Evolutionary conservation across 2,113 vertebrate species (phyloP).

Genomic region (Monarcha castaneiventris): DNA sequence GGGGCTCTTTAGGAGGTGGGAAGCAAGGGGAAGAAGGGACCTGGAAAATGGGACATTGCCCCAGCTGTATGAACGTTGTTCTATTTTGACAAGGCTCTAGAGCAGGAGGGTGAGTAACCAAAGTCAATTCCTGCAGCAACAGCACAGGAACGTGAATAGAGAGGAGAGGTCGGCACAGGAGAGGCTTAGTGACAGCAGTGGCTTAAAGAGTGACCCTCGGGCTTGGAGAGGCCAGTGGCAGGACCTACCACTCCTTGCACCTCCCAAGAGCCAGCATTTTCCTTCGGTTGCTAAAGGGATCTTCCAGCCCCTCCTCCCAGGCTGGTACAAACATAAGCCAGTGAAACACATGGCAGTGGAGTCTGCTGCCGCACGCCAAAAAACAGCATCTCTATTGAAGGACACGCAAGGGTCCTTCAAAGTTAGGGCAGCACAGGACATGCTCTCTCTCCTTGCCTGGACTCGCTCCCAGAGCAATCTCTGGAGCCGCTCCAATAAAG

Average conservation of each 20-base stretch:
- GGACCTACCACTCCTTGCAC: background rate
- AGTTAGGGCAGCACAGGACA: background rate
- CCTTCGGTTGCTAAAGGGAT: accelerated
- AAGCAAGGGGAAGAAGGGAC: background rate
- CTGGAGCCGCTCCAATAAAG: constrained; percentile 36
- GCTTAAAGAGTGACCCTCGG: accelerated
- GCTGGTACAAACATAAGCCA: background rate
- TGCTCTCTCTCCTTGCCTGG: background rate
- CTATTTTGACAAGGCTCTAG: background rate
- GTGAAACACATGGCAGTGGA: background rate
- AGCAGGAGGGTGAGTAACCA: background rate
- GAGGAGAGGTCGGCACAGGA: background rate
- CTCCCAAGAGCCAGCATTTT: background rate
- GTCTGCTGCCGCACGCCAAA: background rate
- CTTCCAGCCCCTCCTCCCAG: background rate
- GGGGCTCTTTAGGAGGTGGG: background rate
- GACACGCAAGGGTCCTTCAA: background rate
- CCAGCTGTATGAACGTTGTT: accelerated
- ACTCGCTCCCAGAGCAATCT: background rate
- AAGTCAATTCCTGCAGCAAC: background rate
- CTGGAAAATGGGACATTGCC: background rate
- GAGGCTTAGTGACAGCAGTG: background rate
- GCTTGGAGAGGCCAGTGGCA: background rate
- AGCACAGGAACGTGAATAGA: background rate
- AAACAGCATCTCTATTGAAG: background rate